A percentile compares a stretch with the other conserved stretches of the same genome.
These are phyloP conservation scores for Drosophila monieri DNA, from an alignment of 2,888 invertebrate species.

Conservation along the genomic window DNA sequence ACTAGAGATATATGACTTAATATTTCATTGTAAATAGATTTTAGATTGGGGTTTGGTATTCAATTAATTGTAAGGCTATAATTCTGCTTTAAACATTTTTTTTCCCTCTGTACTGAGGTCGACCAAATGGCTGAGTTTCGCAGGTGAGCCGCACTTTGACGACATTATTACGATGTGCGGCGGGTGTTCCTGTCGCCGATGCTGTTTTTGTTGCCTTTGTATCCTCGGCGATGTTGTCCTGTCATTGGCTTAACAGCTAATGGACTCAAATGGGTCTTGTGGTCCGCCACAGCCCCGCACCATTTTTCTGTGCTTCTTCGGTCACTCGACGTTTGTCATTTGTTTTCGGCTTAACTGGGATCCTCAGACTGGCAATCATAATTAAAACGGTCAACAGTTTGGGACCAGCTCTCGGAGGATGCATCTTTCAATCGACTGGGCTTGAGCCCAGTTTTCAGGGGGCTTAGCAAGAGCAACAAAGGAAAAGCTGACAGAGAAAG, in stretches of 20 bases:
- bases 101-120: slow-evolving; percentile 15
- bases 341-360: slow-evolving; percentile 50
- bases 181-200: slow-evolving; percentile 23
- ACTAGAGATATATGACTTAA: not conserved
- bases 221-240: slow-evolving; percentile 35
- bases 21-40: not conserved
- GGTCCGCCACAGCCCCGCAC: slow-evolving; percentile 41
- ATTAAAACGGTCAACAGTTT: slow-evolving; percentile 45
- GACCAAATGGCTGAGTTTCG: slow-evolving; percentile 52
- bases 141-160: slow-evolving; percentile 54
- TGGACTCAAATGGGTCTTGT: slow-evolving; percentile 64
- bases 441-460: slow-evolving; percentile 5
- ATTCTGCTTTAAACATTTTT: not conserved
- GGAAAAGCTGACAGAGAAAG: not conserved
- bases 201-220: slow-evolving; percentile 33
- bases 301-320: slow-evolving; percentile 18
- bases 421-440: slow-evolving; percentile 6
- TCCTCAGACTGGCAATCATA: slow-evolving; percentile 44
- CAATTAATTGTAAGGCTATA: too few relatives aligned
- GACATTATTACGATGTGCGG: slow-evolving; percentile 61
- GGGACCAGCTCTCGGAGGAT: slow-evolving; percentile 25
- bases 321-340: slow-evolving; percentile 48
- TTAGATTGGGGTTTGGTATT: too few relatives aligned
- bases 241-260: slow-evolving; percentile 65
- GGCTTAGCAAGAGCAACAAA: slow-evolving; percentile 2